Conservation (phyloP, 2,113 vertebrate species). For the Caranx melampygus region DNA sequence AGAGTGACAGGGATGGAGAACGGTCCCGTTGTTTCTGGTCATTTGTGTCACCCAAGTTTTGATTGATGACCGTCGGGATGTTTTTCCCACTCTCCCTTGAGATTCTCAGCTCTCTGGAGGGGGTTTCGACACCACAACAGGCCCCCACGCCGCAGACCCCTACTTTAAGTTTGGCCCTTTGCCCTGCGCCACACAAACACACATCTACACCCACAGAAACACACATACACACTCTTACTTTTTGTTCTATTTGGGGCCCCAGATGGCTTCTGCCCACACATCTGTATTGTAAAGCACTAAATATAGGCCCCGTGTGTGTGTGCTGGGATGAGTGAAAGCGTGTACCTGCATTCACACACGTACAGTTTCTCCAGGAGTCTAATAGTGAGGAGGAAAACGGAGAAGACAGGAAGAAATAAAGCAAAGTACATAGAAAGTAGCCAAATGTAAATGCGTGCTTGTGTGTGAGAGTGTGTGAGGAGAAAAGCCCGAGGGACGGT, state of each 20-base stretch:
- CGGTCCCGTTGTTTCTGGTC: conserved; percentile 87
- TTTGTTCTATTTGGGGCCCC: conserved; percentile 87
- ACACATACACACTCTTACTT: conserved; percentile 52
- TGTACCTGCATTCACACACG: conserved; percentile 14
- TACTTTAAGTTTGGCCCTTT: conserved; percentile 84
- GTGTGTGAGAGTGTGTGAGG: conserved; percentile 66
- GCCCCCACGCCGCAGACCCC: conserved; percentile 59
- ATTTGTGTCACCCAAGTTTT: conserved; percentile 92
- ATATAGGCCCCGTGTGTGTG: conserved; percentile 70
- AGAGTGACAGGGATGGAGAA: conserved; percentile 85
- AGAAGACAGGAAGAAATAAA: conserved; percentile 53
- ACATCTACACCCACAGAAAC: conserved; percentile 53
- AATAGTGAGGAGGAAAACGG: conserved; percentile 20
- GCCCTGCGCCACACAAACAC: conserved; percentile 72
- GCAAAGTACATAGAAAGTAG: conserved; percentile 64
- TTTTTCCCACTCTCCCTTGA: conserved; percentile 82
- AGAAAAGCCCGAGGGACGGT: conserved; percentile 81
- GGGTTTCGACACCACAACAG: conserved; percentile 62
- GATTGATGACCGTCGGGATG: conserved; percentile 95
- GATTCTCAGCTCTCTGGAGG: conserved; percentile 76
- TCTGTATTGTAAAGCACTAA: conserved; percentile 86
- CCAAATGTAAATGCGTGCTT: conserved; percentile 71
- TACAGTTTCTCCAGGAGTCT: conserved; percentile 27
- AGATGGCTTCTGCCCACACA: conserved; percentile 98
- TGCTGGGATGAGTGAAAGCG: conserved; percentile 15